phyloP scores from a whole-genome alignment of 2,797 vertebrate species.

The Apogon talboti region DNA sequence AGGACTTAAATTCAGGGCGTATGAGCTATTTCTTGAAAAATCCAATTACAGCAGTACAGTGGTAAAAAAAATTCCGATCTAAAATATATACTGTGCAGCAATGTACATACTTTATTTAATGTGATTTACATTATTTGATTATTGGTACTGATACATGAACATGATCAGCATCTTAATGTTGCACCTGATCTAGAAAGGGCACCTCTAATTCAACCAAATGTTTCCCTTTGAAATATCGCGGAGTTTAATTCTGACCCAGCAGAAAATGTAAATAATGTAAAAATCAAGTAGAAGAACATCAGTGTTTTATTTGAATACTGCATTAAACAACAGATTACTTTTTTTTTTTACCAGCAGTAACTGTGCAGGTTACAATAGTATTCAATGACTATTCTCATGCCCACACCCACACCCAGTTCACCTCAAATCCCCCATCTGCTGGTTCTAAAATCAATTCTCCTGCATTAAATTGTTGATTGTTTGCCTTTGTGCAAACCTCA shows the following conservation, averaged over 20 bases:
- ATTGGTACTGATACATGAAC: neutral
- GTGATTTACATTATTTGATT: neutral
- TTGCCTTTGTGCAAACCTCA: slow-evolving; percentile 4
- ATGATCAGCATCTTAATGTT: neutral
- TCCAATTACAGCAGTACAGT: too few relatives aligned
- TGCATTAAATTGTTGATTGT: neutral
- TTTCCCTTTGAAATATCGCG: neutral
- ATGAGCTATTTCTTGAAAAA: too few relatives aligned
- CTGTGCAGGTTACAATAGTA: neutral
- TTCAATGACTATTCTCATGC: neutral
- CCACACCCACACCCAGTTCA: neutral
- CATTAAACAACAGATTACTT: neutral
- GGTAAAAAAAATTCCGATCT: too few relatives aligned
- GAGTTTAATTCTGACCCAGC: neutral
- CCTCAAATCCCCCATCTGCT: neutral
- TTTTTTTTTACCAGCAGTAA: neutral
- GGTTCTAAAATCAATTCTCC: neutral
- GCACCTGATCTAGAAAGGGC: neutral
- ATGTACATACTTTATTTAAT: neutral
- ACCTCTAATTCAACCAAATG: neutral
- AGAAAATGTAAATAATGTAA: neutral
- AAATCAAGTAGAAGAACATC: neutral
- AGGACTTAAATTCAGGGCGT: too few relatives aligned
- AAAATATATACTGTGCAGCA: too few relatives aligned
- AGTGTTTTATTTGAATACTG: neutral